phyloP scores from a whole-genome alignment of 2,113 vertebrate genomes.

The Chaetura pelagica region DNA sequence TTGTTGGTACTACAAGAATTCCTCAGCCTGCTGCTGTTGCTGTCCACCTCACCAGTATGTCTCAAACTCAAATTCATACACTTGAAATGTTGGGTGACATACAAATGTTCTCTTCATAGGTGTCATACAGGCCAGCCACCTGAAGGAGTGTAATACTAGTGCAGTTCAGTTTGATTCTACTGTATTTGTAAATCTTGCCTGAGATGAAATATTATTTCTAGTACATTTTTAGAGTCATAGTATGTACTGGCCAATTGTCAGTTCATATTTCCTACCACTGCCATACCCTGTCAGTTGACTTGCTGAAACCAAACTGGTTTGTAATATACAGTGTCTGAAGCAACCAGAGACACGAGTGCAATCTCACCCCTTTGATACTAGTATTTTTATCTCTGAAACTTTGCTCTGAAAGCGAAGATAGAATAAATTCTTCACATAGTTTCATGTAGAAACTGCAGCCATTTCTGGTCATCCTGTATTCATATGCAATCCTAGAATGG shows the following conservation, averaged over 20 bases:
- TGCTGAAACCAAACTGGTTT: neutral
- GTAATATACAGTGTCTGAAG: neutral
- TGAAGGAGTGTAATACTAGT: neutral
- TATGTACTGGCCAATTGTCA: neutral
- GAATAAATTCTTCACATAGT: neutral
- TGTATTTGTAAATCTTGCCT: neutral
- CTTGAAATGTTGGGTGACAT: neutral
- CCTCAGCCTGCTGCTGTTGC: neutral
- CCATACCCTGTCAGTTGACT: neutral
- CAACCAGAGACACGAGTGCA: neutral
- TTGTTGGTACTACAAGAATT: neutral
- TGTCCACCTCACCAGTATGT: neutral
- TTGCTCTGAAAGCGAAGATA: neutral
- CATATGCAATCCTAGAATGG: neutral
- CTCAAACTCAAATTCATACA: neutral
- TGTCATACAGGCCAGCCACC: neutral
- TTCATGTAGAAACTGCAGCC: neutral
- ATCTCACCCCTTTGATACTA: neutral
- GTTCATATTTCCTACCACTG: neutral
- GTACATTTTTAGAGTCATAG: neutral
- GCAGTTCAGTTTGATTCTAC: neutral
- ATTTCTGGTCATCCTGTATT: neutral
- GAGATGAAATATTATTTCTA: neutral
- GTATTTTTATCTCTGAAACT: neutral
- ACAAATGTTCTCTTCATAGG: rapidly evolving